phyloP scores from a whole-genome alignment of 2,113 vertebrate species.

The Kryptolebias marmoratus region DNA sequence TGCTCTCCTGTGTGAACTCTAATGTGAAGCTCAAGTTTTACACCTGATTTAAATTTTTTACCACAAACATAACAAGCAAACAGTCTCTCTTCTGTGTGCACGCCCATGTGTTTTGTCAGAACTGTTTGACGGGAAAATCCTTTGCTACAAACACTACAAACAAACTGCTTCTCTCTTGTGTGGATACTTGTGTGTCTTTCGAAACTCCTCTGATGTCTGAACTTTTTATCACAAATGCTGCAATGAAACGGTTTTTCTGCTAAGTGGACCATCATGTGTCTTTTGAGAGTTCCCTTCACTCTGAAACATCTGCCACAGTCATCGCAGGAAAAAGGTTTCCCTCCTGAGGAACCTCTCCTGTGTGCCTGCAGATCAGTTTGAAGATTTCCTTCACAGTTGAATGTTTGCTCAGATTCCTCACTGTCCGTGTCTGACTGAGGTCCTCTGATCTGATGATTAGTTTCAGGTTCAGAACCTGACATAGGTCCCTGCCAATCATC shows the following conservation, averaged over 20 bases:
- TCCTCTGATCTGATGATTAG: background rate
- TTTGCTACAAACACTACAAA: background rate
- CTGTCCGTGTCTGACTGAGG: background rate
- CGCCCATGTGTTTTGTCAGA: background rate
- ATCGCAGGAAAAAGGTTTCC: background rate
- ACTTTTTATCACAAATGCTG: background rate
- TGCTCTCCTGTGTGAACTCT: background rate
- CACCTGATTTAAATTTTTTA: background rate
- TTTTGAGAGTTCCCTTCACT: background rate
- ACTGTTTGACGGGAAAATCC: background rate
- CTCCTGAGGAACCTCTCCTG: background rate
- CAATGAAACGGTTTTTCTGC: background rate
- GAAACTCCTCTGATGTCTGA: background rate
- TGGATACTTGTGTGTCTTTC: background rate
- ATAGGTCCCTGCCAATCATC: background rate
- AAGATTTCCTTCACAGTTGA: background rate
- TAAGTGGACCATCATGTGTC: background rate
- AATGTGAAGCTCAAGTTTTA: background rate
- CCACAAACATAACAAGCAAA: background rate
- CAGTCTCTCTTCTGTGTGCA: background rate
- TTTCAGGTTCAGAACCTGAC: slow-evolving; percentile 9
- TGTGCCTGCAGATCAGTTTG: background rate
- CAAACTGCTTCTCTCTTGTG: background rate
- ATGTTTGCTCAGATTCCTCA: background rate
- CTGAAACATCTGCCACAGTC: background rate